A percentile compares a stretch with the other conserved stretches of the same genome.
Evolutionary conservation across 2,113 vertebrate species (phyloP).

Genomic region (Plestiodon gilberti): DNA sequence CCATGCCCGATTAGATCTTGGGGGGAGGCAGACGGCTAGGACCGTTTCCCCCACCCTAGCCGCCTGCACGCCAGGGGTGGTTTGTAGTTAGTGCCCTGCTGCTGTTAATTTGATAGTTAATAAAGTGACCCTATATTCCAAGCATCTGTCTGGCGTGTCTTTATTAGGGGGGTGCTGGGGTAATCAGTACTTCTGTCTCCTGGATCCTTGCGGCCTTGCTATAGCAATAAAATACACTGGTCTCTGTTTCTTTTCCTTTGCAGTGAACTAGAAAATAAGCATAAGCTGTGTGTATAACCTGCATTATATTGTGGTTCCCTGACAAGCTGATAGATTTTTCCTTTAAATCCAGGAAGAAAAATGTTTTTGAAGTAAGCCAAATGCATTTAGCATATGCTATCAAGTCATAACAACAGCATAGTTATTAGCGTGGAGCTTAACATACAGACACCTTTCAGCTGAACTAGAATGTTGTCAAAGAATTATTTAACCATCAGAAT

Average conservation of each 20-base stretch:
- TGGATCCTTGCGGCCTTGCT: not conserved
- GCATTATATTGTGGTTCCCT: not conserved
- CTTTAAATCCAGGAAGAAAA: slow-evolving; percentile 1
- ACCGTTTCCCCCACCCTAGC: no score
- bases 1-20: no score
- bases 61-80: no score
- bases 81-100: no score
- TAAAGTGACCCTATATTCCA: no score
- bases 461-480: slow-evolving; percentile 34
- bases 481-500: slow-evolving; percentile 50
- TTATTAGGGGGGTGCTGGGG: no score
- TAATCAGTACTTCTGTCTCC: not conserved
- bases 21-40: no score
- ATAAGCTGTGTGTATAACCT: not conserved
- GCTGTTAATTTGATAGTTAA: no score
- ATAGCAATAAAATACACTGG: not conserved
- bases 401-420: slow-evolving; percentile 1
- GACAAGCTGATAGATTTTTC: slow-evolving; percentile 1
- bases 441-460: slow-evolving; percentile 32
- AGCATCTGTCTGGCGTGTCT: no score
- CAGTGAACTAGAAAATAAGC: slow-evolving; percentile 15
- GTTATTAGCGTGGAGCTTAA: slow-evolving; percentile 31
- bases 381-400: slow-evolving; percentile 14
- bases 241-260: not conserved
- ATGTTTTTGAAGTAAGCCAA: slow-evolving; percentile 14